A percentile compares a stretch with the other conserved stretches of the same genome.
Conservation (phyloP, 1,140 invertebrate species). For the Tetragonula clypearis region DNA sequence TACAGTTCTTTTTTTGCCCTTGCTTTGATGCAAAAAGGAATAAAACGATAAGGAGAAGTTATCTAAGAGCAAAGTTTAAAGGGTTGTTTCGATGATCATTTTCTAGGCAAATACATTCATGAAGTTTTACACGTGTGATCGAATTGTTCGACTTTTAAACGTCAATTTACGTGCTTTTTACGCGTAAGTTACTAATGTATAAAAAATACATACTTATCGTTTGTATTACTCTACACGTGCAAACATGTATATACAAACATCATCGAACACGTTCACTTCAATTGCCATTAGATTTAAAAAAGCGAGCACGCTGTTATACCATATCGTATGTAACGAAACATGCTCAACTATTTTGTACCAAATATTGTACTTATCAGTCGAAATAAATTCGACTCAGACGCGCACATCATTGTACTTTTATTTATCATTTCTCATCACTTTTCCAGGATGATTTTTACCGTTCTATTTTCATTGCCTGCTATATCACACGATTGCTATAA, state of each 20-base stretch:
- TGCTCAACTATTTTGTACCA: slow-evolving; percentile 28
- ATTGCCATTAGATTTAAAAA: background rate
- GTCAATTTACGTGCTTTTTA: background rate
- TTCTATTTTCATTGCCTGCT: background rate
- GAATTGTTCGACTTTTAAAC: background rate
- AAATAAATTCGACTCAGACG: slow-evolving; percentile 28
- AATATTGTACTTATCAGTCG: slow-evolving; percentile 5
- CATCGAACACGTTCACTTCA: background rate
- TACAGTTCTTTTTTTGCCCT: background rate
- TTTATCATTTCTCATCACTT: no score
- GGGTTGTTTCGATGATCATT: background rate
- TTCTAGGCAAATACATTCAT: background rate
- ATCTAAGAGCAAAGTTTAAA: background rate
- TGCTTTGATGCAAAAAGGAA: background rate
- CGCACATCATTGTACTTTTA: background rate
- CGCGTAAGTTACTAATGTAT: background rate
- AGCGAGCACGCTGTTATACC: background rate
- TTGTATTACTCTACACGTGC: background rate
- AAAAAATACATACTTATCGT: background rate
- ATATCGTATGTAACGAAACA: background rate
- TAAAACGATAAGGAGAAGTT: background rate
- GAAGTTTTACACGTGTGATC: background rate
- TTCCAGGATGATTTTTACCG: background rate
- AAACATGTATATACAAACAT: background rate
- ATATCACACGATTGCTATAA: background rate